Conservation (phyloP, 2,797 vertebrate species). For the Synanceia verrucosa region DNA sequence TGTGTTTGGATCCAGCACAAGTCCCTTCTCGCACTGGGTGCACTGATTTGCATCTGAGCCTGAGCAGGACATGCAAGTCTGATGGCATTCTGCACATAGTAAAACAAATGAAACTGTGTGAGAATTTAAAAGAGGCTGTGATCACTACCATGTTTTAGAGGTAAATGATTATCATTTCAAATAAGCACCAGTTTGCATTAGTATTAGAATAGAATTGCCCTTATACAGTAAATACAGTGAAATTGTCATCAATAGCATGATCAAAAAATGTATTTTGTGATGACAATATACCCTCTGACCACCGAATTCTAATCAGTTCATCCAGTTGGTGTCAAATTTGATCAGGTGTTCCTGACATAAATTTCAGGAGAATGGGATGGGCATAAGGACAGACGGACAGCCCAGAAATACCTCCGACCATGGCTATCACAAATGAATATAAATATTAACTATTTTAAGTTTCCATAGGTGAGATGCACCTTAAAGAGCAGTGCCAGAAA, state of each 20-base stretch:
- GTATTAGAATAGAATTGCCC: not conserved
- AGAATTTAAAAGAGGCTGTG: not conserved
- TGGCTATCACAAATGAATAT: too few species aligned
- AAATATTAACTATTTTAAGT: not conserved
- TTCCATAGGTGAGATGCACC: not conserved
- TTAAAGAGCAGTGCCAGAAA: not conserved
- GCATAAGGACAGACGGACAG: too few species aligned
- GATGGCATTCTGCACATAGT: constrained; percentile 81
- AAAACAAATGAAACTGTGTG: not conserved
- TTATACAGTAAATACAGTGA: too few species aligned
- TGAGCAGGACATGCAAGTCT: constrained; percentile 80
- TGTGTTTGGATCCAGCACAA: constrained; percentile 82
- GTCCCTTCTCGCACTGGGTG: constrained; percentile 79
- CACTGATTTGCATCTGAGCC: constrained; percentile 83
- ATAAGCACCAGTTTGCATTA: not conserved
- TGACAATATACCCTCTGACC: too few species aligned
- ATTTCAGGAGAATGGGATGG: too few species aligned
- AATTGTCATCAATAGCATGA: too few species aligned
- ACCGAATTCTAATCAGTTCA: not conserved
- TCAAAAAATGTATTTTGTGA: too few species aligned
- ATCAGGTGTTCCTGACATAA: too few species aligned
- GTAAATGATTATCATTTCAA: not conserved
- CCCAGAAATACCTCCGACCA: too few species aligned
- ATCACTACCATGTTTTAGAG: not conserved
- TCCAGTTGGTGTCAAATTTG: not conserved